Percentiles rank a stretch among this genome's conserved stretches.
These are phyloP conservation scores for Tringa solitaria DNA, from an alignment of 2,113 vertebrate genomes.

Conservation along the genomic window DNA sequence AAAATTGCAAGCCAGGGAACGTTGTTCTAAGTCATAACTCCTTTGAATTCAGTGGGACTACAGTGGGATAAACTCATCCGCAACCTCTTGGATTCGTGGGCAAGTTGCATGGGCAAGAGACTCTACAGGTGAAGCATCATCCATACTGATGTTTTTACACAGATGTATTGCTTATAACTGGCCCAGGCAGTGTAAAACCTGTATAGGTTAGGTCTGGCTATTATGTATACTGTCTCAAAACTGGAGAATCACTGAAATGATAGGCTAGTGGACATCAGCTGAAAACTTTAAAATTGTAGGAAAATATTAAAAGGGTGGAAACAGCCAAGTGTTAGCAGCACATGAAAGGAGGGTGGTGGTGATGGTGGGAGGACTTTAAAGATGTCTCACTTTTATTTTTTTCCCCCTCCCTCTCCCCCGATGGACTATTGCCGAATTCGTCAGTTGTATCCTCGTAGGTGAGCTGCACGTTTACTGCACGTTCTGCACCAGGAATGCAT, in stretches of 20 bases:
- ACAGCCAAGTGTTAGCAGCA: neutral
- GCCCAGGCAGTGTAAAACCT: neutral
- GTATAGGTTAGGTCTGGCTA: neutral
- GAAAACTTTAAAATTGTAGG: neutral
- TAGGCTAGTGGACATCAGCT: neutral
- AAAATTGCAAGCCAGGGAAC: neutral
- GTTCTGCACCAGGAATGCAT: conserved; percentile 81
- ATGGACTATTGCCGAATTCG: conserved; percentile 76
- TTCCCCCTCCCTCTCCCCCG: conserved; percentile 70
- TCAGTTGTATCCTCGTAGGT: conserved; percentile 77
- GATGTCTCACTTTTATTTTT: conserved; percentile 75
- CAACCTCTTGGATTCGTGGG: neutral
- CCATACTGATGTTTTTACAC: neutral
- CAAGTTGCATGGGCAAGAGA: neutral
- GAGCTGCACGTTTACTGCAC: conserved; percentile 84
- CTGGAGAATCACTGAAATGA: neutral
- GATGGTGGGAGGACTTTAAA: conserved; percentile 44
- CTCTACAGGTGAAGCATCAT: neutral
- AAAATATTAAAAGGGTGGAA: conserved; percentile 2
- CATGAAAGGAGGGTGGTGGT: conserved; percentile 53
- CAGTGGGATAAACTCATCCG: neutral
- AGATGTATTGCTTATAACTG: neutral
- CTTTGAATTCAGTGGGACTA: neutral
- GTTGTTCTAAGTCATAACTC: neutral
- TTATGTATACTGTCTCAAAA: neutral